Evolutionary conservation across 2,113 vertebrate species (phyloP).

Genomic region (Dinomys branickii): DNA sequence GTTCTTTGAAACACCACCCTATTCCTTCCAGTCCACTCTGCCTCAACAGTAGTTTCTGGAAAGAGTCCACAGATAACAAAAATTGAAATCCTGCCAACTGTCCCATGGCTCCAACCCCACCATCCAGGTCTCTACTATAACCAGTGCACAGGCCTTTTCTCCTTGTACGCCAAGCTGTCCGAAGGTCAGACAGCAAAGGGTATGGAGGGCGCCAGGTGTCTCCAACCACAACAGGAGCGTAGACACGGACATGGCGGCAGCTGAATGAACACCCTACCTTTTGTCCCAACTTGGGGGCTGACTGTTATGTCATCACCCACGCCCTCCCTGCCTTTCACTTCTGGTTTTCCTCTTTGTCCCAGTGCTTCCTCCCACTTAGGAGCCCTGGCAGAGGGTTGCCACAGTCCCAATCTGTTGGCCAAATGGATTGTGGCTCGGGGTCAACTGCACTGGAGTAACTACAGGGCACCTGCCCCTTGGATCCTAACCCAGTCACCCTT

Average conservation of each 20-base stretch:
- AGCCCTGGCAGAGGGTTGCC: constrained; percentile 36
- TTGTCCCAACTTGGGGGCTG: background rate
- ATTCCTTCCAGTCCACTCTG: background rate
- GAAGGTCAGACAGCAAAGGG: background rate
- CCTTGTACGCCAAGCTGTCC: background rate
- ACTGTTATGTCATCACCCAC: background rate
- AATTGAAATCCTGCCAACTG: background rate
- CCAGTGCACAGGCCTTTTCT: background rate
- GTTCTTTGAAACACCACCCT: background rate
- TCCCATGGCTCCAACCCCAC: background rate
- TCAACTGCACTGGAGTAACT: constrained; percentile 20
- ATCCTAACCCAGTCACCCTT: constrained; percentile 22
- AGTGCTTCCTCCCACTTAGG: background rate
- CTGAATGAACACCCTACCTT: constrained; percentile 11
- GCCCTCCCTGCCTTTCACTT: background rate
- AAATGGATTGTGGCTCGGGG: background rate
- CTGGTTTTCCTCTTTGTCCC: constrained; percentile 34
- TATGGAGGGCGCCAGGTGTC: background rate
- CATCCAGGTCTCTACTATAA: background rate
- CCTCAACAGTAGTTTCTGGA: background rate
- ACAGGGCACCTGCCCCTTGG: constrained; percentile 46
- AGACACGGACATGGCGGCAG: background rate
- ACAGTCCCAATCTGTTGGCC: constrained; percentile 17
- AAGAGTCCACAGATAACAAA: constrained; percentile 24
- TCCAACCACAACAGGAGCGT: background rate